A percentile compares a stretch with the other conserved stretches of the same genome.
phyloP scores from a whole-genome alignment of 1,140 invertebrate genomes.

The Popillia japonica region DNA sequence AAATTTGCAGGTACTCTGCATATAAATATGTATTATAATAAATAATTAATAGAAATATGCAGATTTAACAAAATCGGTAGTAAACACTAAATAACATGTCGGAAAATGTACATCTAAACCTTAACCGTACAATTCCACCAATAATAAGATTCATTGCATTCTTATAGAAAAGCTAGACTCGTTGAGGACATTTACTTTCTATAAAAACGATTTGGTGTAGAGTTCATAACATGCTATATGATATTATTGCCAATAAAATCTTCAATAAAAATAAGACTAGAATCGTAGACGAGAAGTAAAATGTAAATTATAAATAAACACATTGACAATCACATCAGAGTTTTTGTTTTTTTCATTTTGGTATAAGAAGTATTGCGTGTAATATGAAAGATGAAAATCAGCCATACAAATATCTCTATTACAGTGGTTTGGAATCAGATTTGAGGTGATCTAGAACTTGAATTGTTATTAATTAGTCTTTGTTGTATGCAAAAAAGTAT shows the following conservation, averaged over 20 bases:
- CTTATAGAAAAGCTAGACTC: background rate
- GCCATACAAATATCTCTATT: background rate
- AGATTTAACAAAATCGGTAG: constrained; percentile 33
- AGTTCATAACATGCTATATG: background rate
- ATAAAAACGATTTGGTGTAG: background rate
- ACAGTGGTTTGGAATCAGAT: background rate
- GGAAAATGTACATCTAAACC: constrained; percentile 19
- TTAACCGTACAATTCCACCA: constrained; percentile 19
- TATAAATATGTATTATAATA: constrained; percentile 29
- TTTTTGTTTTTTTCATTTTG: background rate
- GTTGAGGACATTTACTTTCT: background rate
- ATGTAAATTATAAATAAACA: constrained; percentile 21
- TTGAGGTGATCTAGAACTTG: background rate
- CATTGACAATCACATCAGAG: background rate
- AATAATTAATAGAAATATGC: constrained; percentile 30
- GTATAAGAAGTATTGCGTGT: background rate
- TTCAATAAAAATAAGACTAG: constrained; percentile 21
- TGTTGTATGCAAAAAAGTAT: too few species aligned
- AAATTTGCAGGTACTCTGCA: constrained; percentile 36
- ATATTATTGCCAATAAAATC: constrained; percentile 31
- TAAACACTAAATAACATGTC: constrained; percentile 38
- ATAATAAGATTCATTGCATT: background rate
- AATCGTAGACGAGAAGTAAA: constrained; percentile 25
- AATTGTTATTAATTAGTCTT: constrained; percentile 16
- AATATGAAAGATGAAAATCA: background rate